Evolutionary conservation across 2,113 vertebrate species (phyloP), one percentile per base, ranked within the genome.

Genomic region (Anseranas semipalmata): DNA sequence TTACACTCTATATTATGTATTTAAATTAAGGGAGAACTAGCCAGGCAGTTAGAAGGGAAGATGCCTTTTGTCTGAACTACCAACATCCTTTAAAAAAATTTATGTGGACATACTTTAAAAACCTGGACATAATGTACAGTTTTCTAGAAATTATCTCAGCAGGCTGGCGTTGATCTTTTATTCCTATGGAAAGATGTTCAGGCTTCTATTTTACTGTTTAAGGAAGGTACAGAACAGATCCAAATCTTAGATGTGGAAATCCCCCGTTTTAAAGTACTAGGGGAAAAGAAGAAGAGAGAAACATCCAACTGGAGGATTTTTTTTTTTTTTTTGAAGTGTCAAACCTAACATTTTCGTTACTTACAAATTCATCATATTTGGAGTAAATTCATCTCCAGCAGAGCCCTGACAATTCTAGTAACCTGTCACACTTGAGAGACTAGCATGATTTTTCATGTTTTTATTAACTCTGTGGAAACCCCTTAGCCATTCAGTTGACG

Each of bases 111-210:
- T 53, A 75, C 45, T 66, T 48, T 4, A 48, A 43, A 78, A 50
- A 45, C 3, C 18, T 74, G 39, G 27, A 41, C 21, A 28, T 37
- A 77, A 77, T 6, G 16, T 15, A 81, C 4, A 55, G 18, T 68
- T 84, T 94, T 94, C 86, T 32, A 78, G 70, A 89, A 86, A 27
- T 35, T 35, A 52, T 78, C 58, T 91, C 91, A 85, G 35, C 48
- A 81, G 66, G 70, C 1, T 0, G 18, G 19, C 41, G 68, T 27
- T 87, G n/a, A 87, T 78, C 52, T 92, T 79, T 52, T 48, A 39
- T 22, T 87, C 74, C 68, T 76, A 78, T 0, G 63, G 43, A 87
- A 87, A 81, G 12, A 33, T 77, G 53, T 41, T 62, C 24, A 15
- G 30, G 41, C 24, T 74, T 75, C 45, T 45, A 3, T 33, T 73